Base-by-base conservation (phyloP, 2,113 vertebrate genomes). In the Redunca redunca region DNA sequence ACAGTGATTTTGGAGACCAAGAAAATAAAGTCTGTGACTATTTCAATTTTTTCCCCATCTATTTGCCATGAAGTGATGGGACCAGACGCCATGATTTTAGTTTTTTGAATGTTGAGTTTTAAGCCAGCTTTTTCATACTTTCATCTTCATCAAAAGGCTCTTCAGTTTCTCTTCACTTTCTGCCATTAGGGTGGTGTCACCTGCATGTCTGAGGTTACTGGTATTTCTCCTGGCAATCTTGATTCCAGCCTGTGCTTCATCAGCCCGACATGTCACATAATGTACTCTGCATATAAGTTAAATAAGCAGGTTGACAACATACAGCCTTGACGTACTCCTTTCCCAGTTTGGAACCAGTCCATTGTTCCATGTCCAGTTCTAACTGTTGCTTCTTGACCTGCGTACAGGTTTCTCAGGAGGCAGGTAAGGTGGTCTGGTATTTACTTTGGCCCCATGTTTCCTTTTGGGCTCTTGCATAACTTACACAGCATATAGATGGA, bases 311-410 rank as follows among this genome's bases (percentile, higher is more conserved):
- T 36, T 71, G n/a, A 71, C n/a, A 71, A 40, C n/a, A 40, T 40
- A 71, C 67, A 40, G n/a, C 67, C 67, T 71, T 40, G 67, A 71
- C 0, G 0, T 40, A 23, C 10, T 71, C 67, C 67, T 23, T 71
- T 71, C 19, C 67, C n/a, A 71, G 5, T 23, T 71, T 71, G n/a
- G 67, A 71, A 23, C 67, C 67, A 40, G 36, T 74, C 10, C 67
- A 13, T 40, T 40, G 36, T 74, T 74, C 19, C 36, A 40, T 3
- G 36, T 74, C 67, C 5, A 0, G 10, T 40, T 40, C 67, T 40
- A 74, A 74, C 36, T 25, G 36, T 40, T 74, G 67, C 67, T 74
- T 74, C 67, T 6, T 74, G 36, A 74, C 21, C 36, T 6, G 5
- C 2, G 2, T 23, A 74, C 67, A 40, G n/a, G 19, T 71, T 71